These are phyloP conservation scores for Oreochromis niloticus DNA, from an alignment of 2,113 vertebrate genomes.

Conservation along the genomic window DNA sequence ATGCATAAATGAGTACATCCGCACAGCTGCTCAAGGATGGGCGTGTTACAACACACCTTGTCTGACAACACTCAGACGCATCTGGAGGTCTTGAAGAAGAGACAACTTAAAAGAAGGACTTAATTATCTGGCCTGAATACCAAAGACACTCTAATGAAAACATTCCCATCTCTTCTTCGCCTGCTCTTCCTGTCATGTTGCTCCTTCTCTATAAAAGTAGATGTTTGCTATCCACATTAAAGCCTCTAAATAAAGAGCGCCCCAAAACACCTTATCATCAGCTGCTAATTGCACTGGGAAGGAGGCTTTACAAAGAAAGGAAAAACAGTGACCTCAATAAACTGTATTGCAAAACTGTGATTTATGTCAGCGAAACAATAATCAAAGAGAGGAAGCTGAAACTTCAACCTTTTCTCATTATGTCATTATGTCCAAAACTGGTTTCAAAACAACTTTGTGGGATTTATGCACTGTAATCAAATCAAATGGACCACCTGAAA, in stretches of 20 bases:
- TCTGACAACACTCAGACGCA: slow-evolving; percentile 79
- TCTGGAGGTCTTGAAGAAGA: slow-evolving; percentile 82
- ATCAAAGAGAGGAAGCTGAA: not conserved
- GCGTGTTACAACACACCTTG: slow-evolving; percentile 79
- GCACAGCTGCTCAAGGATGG: slow-evolving; percentile 42
- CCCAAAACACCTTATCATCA: slow-evolving; percentile 14
- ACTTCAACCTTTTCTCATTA: not conserved
- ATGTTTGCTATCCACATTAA: slow-evolving; percentile 30
- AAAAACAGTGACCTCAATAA: slow-evolving; percentile 9
- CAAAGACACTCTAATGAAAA: slow-evolving; percentile 53
- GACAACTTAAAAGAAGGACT: slow-evolving; percentile 66
- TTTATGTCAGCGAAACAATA: slow-evolving; percentile 6
- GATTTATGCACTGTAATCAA: slow-evolving; percentile 2
- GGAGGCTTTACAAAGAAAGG: not conserved
- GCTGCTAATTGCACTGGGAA: slow-evolving; percentile 25
- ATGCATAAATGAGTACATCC: slow-evolving; percentile 37
- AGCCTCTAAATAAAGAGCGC: slow-evolving; percentile 8
- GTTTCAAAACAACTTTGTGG: not conserved
- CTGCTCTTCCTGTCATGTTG: slow-evolving; percentile 19
- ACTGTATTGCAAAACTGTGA: not conserved
- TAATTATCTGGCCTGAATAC: slow-evolving; percentile 63
- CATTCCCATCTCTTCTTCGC: slow-evolving; percentile 1
- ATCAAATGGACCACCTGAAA: slow-evolving; percentile 9
- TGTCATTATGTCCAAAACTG: not conserved
- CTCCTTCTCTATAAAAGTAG: not conserved